These are phyloP conservation scores for Catharus fuscescens DNA, from an alignment of 2,113 vertebrate genomes.

Conservation along the genomic window DNA sequence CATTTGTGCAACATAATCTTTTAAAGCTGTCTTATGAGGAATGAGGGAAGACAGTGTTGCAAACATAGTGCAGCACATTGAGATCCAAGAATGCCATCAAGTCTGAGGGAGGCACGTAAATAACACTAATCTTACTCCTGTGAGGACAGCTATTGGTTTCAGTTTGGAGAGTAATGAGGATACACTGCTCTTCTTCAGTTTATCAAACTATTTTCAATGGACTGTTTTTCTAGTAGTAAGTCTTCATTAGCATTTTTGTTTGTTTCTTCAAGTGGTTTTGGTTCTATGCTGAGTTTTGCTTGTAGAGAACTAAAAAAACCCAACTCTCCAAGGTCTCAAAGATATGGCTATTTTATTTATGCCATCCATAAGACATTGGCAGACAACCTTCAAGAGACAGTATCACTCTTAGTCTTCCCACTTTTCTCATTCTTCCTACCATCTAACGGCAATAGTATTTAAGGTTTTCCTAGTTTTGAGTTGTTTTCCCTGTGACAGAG, in stretches of 20 bases:
- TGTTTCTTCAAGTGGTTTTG: not conserved
- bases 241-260: not conserved
- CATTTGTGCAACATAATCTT: not conserved
- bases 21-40: not conserved
- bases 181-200: not conserved
- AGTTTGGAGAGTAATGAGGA: not conserved
- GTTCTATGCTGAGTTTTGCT: not conserved
- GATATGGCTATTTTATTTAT: not conserved
- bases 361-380: not conserved
- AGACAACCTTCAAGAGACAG: not conserved
- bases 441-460: not conserved
- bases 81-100: not conserved
- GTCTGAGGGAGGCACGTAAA: constrained; percentile 13
- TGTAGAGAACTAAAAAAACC: not conserved
- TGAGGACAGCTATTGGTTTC: constrained; percentile 25
- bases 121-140: constrained; percentile 14
- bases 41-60: not conserved
- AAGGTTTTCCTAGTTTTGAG: not conserved
- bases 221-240: constrained; percentile 8
- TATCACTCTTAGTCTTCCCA: not conserved
- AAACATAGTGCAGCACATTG: not conserved
- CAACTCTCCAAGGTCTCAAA: not conserved
- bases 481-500: not conserved
- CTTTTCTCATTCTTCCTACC: not conserved
- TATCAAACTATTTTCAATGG: not conserved